Percentiles rank a stretch among this genome's conserved stretches.
Conservation (phyloP, 2,888 invertebrate species). For the Spisula subtruncata region DNA sequence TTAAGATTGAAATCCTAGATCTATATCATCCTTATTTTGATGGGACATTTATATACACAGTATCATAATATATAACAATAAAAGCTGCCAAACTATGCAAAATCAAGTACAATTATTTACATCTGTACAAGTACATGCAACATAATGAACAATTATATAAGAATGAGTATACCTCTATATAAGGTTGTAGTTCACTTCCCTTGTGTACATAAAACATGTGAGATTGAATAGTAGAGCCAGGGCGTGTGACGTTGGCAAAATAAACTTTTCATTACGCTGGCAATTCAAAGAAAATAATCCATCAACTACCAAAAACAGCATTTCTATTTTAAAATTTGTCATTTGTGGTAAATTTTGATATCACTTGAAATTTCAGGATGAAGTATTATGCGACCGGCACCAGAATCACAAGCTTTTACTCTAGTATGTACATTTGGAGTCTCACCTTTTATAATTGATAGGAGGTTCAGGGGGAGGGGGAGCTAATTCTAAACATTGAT, state of each 20-base stretch:
- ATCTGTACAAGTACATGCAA: background rate
- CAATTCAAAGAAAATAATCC: no score
- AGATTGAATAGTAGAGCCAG: no score
- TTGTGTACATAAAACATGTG: no score
- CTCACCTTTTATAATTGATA: background rate
- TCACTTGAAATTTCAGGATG: background rate
- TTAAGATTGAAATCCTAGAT: no score
- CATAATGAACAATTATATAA: no score
- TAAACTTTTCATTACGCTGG: no score
- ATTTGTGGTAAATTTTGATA: no score
- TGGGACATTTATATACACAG: background rate
- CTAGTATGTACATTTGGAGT: background rate
- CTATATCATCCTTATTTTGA: background rate
- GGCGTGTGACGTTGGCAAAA: no score
- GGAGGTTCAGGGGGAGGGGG: background rate
- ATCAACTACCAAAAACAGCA: no score
- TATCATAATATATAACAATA: conserved; percentile 9
- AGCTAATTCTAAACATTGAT: conserved; percentile 15
- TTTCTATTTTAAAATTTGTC: no score
- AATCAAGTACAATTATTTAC: background rate
- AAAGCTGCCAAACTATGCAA: conserved; percentile 20
- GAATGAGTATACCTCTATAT: no score
- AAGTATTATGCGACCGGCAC: background rate
- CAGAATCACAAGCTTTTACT: background rate
- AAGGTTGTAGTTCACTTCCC: no score